Evolutionary conservation across 1,140 invertebrate genomes (phyloP), one percentile per base, ranked within the genome.

Genomic region (Pseudoatta argentina): DNA sequence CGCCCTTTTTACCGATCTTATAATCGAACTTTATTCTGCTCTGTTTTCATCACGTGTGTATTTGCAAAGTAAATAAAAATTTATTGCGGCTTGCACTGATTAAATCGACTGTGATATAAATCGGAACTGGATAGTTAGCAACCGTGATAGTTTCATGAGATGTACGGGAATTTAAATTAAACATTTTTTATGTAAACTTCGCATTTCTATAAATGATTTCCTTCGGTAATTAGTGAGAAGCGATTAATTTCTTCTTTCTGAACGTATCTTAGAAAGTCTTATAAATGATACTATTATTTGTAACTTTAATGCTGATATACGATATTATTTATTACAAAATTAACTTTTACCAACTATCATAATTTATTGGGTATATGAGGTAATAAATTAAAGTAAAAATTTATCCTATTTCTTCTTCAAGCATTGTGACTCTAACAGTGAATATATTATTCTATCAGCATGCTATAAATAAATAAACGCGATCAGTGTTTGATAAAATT

Each of bases 81-180:
- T 39, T 67, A 39, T 63, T 44, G 30, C 10, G 21, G 66, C 53
- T 82, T 72, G 51, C 27, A 21, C 27, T 72, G 48, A 85, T 76
- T 85, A 76, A 63, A 85, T 67, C 18, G 8, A 44, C 64, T 59
- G 12, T 57, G 51, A 72, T 73, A 83, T 76, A 63, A 85, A 85
- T 51, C 16, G 12, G 8, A 53, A 39, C 14, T 6, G 30, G 6
- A 44, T 82, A 59, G 39, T 72, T 48, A 83, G 67, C 8, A 48
- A 34, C 5, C 8, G 24, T 24, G 7, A 44, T 44, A 63, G 21
- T 75, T 73, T 75, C 12, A 55, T 34, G 39, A 34, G 61, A 51
- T 75, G 39, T 18, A 48, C 16, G 24, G 14, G 61, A 63, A 10
- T 61, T 73, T 30, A 59, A 61, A 73, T 30, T 61, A 51, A 83